These are phyloP conservation scores for Acleris literana DNA, from an alignment of 2,888 invertebrate species.

Conservation along the genomic window DNA sequence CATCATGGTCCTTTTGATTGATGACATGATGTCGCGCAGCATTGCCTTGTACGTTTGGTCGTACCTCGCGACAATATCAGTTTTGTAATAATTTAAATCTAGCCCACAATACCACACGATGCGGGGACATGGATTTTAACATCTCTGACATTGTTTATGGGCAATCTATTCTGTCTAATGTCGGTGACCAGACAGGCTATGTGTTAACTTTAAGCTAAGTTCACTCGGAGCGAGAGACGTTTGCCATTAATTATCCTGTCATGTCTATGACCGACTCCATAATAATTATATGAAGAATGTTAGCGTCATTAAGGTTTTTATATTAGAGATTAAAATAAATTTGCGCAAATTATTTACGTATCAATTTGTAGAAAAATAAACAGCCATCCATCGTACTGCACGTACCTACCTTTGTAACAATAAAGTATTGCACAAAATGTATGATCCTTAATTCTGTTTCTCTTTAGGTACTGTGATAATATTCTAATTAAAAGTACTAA, in stretches of 20 bases:
- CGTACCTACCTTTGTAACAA: too few relatives aligned
- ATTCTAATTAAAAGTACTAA: too few relatives aligned
- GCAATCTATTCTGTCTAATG: slow-evolving; percentile 27
- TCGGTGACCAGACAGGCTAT: slow-evolving; percentile 7
- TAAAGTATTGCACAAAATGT: too few relatives aligned
- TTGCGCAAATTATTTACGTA: neutral
- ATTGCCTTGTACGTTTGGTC: neutral
- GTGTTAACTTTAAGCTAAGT: slow-evolving; percentile 27
- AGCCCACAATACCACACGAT: slow-evolving; percentile 68
- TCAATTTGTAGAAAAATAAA: neutral
- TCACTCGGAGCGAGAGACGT: slow-evolving; percentile 14
- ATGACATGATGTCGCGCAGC: neutral
- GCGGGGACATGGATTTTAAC: slow-evolving; percentile 65
- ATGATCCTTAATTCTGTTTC: too few relatives aligned
- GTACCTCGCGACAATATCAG: slow-evolving; percentile 23
- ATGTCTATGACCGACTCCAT: slow-evolving; percentile 12
- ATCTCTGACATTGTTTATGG: slow-evolving; percentile 62
- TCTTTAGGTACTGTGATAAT: too few relatives aligned
- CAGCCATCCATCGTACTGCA: too few relatives aligned
- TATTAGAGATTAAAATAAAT: slow-evolving; percentile 1
- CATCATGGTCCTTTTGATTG: neutral
- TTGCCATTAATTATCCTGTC: slow-evolving; percentile 31
- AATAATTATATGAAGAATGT: slow-evolving; percentile 9
- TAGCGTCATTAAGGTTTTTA: neutral
- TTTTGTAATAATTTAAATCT: slow-evolving; percentile 51